Evolutionary conservation across 2,888 invertebrate species (phyloP).

Genomic region (Onchidella celtica): DNA sequence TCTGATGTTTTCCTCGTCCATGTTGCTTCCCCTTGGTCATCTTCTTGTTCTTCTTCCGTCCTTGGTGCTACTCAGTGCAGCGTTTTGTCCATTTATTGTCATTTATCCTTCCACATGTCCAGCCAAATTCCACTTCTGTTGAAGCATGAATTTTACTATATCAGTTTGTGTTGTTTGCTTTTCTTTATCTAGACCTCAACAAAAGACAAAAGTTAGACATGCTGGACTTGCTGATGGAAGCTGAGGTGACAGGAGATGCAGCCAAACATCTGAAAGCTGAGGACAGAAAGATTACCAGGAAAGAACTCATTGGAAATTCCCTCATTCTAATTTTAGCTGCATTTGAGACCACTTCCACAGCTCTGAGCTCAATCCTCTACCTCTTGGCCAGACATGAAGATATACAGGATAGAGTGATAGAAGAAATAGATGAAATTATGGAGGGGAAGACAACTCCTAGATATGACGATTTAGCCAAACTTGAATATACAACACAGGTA

Average conservation of each 20-base stretch:
- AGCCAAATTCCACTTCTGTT: no score
- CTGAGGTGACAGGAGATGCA: conserved; percentile 4
- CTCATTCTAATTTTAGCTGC: conserved; percentile 40
- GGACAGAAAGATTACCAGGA: conserved; percentile 32
- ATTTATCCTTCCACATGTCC: no score
- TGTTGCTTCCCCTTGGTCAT: no score
- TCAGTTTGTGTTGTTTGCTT: no score
- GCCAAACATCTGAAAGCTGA: background rate
- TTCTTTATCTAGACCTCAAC: background rate
- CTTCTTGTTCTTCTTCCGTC: no score
- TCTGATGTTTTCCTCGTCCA: no score
- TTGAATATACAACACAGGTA: conserved; percentile 35
- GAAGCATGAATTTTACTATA: no score
- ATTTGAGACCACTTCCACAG: conserved; percentile 40
- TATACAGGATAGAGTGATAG: conserved; percentile 37
- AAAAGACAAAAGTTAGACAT: conserved; percentile 18
- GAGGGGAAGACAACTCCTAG: conserved; percentile 17
- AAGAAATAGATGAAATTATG: conserved; percentile 39
- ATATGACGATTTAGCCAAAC: conserved; percentile 38
- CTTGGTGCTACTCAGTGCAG: no score
- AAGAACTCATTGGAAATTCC: conserved; percentile 35
- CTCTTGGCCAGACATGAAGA: conserved; percentile 39
- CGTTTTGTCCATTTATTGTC: no score
- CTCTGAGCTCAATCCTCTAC: conserved; percentile 34
- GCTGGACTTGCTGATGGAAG: conserved; percentile 37